phyloP scores from a whole-genome alignment of 2,888 invertebrate species.

The Eupsilia transversa region DNA sequence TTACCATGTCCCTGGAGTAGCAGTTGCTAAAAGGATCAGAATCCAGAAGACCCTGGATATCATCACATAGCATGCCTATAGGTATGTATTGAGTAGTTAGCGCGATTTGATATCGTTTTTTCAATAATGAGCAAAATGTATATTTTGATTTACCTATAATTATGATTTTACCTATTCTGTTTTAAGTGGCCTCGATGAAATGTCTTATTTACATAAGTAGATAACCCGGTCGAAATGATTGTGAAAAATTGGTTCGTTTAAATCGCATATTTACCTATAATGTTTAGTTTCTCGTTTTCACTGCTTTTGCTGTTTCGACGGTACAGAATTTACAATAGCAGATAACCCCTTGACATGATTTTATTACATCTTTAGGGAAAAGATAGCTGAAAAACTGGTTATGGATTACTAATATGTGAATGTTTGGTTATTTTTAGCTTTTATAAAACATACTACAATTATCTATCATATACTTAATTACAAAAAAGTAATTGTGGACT shows the following conservation, averaged over 20 bases:
- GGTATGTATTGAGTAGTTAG: neutral
- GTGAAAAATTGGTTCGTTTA: neutral
- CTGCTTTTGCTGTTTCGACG: slow-evolving; percentile 21
- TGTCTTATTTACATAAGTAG: slow-evolving; percentile 23
- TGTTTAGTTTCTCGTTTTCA: slow-evolving; percentile 30
- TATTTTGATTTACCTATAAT: neutral
- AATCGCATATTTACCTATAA: neutral
- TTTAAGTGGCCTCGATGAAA: slow-evolving; percentile 8
- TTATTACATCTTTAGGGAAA: neutral
- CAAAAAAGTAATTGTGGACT: neutral
- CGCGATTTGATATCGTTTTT: neutral
- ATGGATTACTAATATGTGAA: too few relatives aligned
- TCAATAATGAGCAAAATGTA: neutral
- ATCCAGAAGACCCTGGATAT: neutral
- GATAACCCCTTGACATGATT: slow-evolving; percentile 37
- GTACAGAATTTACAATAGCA: neutral
- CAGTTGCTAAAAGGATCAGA: neutral
- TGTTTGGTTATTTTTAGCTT: neutral
- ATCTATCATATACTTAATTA: neutral
- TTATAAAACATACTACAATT: neutral
- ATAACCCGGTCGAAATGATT: slow-evolving; percentile 24
- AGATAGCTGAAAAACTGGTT: neutral
- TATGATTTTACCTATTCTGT: neutral
- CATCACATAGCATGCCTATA: neutral
- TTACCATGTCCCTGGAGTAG: too few relatives aligned